Base-by-base conservation (phyloP, 2,797 vertebrate genomes). In the Pangasius mekongensis region DNA sequence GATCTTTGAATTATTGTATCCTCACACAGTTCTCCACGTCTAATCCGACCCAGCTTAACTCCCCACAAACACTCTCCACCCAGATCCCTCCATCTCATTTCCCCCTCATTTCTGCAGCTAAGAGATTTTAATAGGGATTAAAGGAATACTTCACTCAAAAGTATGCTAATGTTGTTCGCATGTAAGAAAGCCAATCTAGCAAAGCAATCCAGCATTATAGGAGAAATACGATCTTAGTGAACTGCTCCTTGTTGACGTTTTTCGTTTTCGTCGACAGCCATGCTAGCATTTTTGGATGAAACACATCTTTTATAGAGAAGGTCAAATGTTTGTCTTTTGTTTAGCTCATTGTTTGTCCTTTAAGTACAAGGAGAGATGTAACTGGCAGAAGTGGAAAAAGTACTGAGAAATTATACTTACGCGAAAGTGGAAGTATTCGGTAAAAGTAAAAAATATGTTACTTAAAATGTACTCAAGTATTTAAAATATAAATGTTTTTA, bases 1-100 rank as follows among this genome's bases (percentile, higher is more conserved):
- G 86, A 88, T 91, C 89, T 91, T 86, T 84, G 67, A 86, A 86
- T 87, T 86, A 88, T 89, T 90, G 91, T 89, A 62, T 83, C 81
- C 73, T 89, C 64, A 52, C 73, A 86, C 60, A 66, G 74, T 89
- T 87, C 85, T 74, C 76, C 0, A 43, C 30, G 67, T 62, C 83
- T 91, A 91, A 91, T 91, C 90, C 71, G 7, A 85, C 14, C 47
- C 47, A 77, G 67, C 85, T 91, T 89, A 90, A 60, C 90, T 87
- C 84, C 54, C 33, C 71, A 81, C 89, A 87, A 83, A 89, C 78
- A 58, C 82, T 54, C 64, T 71, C 49, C 77, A 60, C 33, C 60
- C 47, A 80, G 62, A 82, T 73, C 85, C 85, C 67, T 83, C 74
- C n/a, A 64, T 86, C 88, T 88, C 52, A 85, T 87, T 83, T 82